Base-by-base conservation (phyloP, 2,797 vertebrate species). In the Hozukius guyotensis region DNA sequence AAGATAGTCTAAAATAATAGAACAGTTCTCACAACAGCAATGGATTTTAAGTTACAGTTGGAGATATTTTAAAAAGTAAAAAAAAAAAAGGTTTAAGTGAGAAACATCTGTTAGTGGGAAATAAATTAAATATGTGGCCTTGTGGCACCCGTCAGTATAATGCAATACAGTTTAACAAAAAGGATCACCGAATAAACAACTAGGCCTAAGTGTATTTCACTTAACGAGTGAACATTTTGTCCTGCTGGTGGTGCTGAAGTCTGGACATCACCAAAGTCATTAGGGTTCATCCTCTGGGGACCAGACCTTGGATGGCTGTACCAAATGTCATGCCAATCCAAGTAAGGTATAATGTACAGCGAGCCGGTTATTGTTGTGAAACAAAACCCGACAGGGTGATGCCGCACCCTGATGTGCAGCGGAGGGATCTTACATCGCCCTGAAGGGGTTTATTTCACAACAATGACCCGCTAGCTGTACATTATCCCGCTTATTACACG, bases 401-500 rank as follows among this genome's bases (percentile, higher is more conserved):
- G 38, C 14, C 5, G 14, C 38, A 14, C 38, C 38, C 38, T 42
- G 38, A 42, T 42, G 38, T 14, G 38, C 13, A 42, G 13, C 5
- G 38, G 13, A 16, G 42, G 6, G 42, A 4, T 42, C 38, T 42
- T 0, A 3, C 38, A 16, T 42, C 13, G 6, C 14, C 38, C 14
- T 7, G 42, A 46, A 18, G 1, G 42, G 14, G 42, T 8, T 46
- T 46, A 7, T 46, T 46, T 46, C 14, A 46, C 42, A 46, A 46
- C 42, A 46, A 46, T 46, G 42, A 46, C 42, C 42, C 6, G 42
- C 42, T 46, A 46, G 42, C 42, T 46, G 42, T 46, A 46, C 6
- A 46, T 46, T 46, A 46, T 18, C 0, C 14, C 14, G 0, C 42
- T 46, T 46, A 16, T 46, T 16, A 46, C 42, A 46, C 0, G 0